These are phyloP conservation scores for Poecile montanus DNA, from an alignment of 2,797 vertebrate species.

Conservation along the genomic window DNA sequence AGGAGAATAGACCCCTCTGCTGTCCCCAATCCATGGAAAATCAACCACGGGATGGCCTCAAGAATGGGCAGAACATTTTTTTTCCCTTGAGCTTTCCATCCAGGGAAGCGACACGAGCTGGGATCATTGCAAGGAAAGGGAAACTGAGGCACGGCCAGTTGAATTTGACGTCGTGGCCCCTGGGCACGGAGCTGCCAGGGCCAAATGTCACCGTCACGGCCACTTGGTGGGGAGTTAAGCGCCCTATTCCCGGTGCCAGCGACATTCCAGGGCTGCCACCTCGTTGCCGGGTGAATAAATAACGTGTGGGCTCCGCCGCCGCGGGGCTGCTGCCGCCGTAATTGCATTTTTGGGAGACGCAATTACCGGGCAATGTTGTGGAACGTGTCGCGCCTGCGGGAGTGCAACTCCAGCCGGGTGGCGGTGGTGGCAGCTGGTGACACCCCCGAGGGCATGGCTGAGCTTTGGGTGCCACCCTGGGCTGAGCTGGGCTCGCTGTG, in stretches of 20 bases:
- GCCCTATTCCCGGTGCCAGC: not conserved
- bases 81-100: not conserved
- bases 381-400: not conserved
- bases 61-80: fast-evolving
- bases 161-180: fast-evolving
- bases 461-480: fast-evolving
- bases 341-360: conserved; percentile 20
- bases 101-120: fast-evolving
- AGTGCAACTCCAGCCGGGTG: not conserved
- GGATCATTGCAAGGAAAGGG: fast-evolving
- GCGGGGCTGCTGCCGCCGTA: not conserved
- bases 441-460: not conserved
- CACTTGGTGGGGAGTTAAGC: not conserved
- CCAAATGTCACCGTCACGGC: fast-evolving
- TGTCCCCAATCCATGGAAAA: fast-evolving
- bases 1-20: not conserved
- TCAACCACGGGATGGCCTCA: fast-evolving
- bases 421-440: not conserved
- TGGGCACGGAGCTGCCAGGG: not conserved
- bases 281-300: not conserved
- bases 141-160: not conserved
- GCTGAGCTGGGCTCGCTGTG: not conserved
- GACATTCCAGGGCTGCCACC: not conserved
- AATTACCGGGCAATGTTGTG: not conserved
- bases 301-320: not conserved